A percentile compares a stretch with the other conserved stretches of the same genome.
Conservation (phyloP, 2,888 invertebrate species). For the Cartodere bifasciata region DNA sequence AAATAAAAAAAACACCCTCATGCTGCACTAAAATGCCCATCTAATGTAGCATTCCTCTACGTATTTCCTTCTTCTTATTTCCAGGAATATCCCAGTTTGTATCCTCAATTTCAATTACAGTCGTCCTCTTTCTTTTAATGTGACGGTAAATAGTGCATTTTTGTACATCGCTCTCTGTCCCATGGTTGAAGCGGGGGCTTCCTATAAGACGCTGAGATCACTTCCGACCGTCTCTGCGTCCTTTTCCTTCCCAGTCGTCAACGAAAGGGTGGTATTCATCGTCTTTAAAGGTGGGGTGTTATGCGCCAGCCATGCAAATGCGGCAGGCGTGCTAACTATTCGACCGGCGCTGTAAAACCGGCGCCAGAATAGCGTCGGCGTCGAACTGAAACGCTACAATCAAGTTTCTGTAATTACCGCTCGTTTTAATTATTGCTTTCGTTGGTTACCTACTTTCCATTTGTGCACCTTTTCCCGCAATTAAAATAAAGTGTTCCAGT, state of each 20-base stretch:
- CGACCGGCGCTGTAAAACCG: constrained; percentile 33
- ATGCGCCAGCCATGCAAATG: constrained; percentile 36
- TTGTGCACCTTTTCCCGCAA: constrained; percentile 16
- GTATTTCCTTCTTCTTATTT: too few species aligned
- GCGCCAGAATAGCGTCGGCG: constrained; percentile 36
- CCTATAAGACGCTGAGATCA: too few species aligned
- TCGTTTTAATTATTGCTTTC: constrained; percentile 24
- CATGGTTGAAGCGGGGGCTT: too few species aligned
- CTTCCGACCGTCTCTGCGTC: too few species aligned
- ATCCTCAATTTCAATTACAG: constrained; percentile 21
- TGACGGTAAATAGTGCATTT: constrained; percentile 27
- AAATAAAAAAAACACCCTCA: too few species aligned
- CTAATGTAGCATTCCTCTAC: too few species aligned
- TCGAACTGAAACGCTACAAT: constrained; percentile 34
- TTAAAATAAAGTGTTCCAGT: constrained; percentile 7
- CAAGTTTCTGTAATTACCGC: constrained; percentile 33
- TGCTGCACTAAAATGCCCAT: too few species aligned
- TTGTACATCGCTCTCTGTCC: constrained; percentile 23
- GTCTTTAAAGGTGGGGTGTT: constrained; percentile 27
- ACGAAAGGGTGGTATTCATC: constrained; percentile 22
- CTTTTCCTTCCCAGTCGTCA: constrained; percentile 7
- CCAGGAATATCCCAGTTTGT: too few species aligned
- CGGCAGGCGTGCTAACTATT: constrained; percentile 37
- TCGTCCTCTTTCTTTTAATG: constrained; percentile 26
- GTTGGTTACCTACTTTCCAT: constrained; percentile 26